Conservation (phyloP, 2,888 invertebrate genomes). For the Lasius platythorax region DNA sequence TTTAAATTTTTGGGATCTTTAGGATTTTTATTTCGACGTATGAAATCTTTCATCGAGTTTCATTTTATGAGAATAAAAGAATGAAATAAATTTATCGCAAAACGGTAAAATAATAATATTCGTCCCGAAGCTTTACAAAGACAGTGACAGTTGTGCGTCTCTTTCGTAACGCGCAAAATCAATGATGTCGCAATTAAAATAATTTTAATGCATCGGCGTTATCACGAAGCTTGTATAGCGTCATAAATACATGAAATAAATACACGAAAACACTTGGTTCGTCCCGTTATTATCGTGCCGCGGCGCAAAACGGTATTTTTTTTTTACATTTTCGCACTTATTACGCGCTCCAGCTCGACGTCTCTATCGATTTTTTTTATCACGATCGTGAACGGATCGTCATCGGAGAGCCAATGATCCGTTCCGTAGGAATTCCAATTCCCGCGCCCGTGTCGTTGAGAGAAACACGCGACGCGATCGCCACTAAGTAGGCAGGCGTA, state of each 20-base stretch:
- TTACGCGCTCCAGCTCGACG: background rate
- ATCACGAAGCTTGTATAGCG: background rate
- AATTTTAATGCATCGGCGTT: background rate
- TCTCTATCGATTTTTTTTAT: constrained; percentile 14
- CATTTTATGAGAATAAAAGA: background rate
- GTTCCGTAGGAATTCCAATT: constrained; percentile 64
- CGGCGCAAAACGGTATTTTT: background rate
- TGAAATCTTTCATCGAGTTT: background rate
- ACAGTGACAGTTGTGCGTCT: background rate
- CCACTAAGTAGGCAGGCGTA: constrained; percentile 29
- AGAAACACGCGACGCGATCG: constrained; percentile 25
- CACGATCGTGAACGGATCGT: constrained; percentile 24
- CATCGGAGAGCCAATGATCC: constrained; percentile 48
- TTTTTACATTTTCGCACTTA: constrained; percentile 21
- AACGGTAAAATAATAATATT: background rate
- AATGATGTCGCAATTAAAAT: constrained; percentile 7
- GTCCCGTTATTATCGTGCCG: constrained; percentile 34
- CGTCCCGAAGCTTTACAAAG: no score
- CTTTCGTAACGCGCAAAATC: background rate
- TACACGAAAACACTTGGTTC: constrained; percentile 15
- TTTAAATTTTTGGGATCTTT: background rate
- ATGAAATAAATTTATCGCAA: background rate
- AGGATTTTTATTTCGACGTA: background rate
- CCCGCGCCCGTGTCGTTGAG: constrained; percentile 29
- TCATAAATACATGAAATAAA: constrained; percentile 10